Base-by-base conservation (phyloP, 2,888 invertebrate species). In the Rosalia funebris region DNA sequence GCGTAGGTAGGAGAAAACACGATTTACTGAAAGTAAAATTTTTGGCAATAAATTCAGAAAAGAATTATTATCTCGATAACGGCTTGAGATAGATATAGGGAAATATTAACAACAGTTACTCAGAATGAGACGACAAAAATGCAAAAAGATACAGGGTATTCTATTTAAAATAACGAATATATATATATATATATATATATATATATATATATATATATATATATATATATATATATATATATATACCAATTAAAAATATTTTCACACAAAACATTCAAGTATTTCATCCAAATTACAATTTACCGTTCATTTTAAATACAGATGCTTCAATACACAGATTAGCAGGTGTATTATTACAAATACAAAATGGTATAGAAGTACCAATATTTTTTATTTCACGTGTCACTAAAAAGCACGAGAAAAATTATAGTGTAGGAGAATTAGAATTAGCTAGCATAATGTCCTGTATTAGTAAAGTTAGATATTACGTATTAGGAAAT, bases 201-300 rank as follows among this genome's bases (percentile, higher is more conserved):
- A n/a, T n/a, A n/a, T n/a, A n/a, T n/a, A n/a, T n/a, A n/a, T n/a
- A n/a, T n/a, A n/a, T n/a, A n/a, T n/a, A n/a, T n/a, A n/a, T n/a
- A n/a, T n/a, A n/a, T n/a, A n/a, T n/a, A n/a, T n/a, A n/a, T n/a
- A n/a, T n/a, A n/a, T n/a, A n/a, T n/a, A n/a, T n/a, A n/a, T n/a
- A n/a, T n/a, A n/a, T n/a, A 14, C 2, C n/a, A 9, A 39, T 39
- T 4, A 39, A 39, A 39, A 14, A 39, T 14, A 14, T 39, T 14
- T 14, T 39, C 7, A 4, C 14, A 12, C 39, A 39, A 39, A 9
- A 39, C 14, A 12, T 39, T 12, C 2, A 47, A 37, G 17, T 53
- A 19, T 53, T 46, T 11, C 52, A 52, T 31, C 46, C 58, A n/a
- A 32, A 58, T 11, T 58, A 52, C 32, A 46, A 16, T 5, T 7